Percentiles rank a stretch among this genome's conserved stretches.
Conservation (phyloP, 92 coral and sea anemone genomes). For the Epizoanthus fatuus region DNA sequence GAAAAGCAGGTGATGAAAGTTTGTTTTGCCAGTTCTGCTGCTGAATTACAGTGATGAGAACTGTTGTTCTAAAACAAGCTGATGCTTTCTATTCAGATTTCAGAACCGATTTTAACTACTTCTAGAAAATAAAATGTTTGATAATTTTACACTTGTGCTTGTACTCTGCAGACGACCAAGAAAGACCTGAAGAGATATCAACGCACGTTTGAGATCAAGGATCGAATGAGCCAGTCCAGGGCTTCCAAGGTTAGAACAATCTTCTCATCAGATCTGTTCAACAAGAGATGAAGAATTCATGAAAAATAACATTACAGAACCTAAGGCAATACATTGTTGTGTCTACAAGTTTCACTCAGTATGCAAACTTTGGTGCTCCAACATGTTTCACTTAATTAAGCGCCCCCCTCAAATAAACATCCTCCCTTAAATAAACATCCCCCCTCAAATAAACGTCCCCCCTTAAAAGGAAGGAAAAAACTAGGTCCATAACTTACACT, state of each 20-base stretch:
- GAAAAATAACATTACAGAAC: not conserved
- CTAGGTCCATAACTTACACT: no score
- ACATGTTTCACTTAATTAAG: no score
- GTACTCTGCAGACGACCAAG: conserved; percentile 77
- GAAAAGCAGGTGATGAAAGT: conserved; percentile 41
- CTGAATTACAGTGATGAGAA: conserved; percentile 62
- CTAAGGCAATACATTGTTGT: no score
- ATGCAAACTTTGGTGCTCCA: no score
- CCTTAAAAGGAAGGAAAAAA: no score
- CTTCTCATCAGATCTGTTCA: not conserved
- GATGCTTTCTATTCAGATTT: not conserved
- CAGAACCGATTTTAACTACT: not conserved
- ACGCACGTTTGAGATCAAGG: conserved; percentile 96
- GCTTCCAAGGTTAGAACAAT: conserved; percentile 92
- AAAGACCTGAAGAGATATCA: conserved; percentile 96
- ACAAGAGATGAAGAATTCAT: not conserved
- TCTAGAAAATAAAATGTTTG: not conserved
- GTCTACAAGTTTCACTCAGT: no score
- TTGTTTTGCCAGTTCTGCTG: conserved; percentile 72
- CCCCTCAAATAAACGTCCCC: no score
- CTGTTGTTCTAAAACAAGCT: conserved; percentile 9
- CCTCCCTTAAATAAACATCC: no score
- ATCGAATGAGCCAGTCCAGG: conserved; percentile 97
- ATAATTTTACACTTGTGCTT: not conserved
- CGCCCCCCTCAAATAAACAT: no score